A percentile compares a stretch with the other conserved stretches of the same genome.
Evolutionary conservation across 2,888 invertebrate species (phyloP).

Genomic region (Drosophila merina): DNA sequence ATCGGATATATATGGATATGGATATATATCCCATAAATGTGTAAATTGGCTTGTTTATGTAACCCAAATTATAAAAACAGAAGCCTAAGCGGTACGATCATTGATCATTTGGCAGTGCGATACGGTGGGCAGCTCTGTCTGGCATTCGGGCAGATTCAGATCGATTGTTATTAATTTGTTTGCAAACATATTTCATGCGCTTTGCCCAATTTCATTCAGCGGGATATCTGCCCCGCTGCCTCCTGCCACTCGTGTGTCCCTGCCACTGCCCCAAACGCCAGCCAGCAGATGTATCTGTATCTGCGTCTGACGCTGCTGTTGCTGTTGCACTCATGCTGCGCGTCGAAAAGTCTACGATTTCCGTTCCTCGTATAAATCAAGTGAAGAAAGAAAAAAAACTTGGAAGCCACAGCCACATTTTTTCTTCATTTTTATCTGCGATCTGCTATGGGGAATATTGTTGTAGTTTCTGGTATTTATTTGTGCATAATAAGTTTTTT

Average conservation of each 20-base stretch:
- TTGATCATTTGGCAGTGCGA: conserved; percentile 49
- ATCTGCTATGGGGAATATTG: conserved; percentile 12
- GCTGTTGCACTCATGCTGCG: conserved; percentile 78
- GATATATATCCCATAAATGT: conserved; percentile 42
- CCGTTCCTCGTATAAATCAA: conserved; percentile 77
- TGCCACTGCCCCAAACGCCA: conserved; percentile 17
- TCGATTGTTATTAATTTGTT: conserved; percentile 77
- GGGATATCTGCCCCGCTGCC: conserved; percentile 19
- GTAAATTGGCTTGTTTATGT: conserved; percentile 70
- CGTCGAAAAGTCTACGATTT: conserved; percentile 81
- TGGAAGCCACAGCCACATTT: conserved; percentile 56
- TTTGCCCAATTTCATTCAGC: conserved; percentile 65
- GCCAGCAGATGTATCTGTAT: conserved; percentile 35
- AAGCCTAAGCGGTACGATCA: conserved; percentile 42
- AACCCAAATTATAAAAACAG: conserved; percentile 73
- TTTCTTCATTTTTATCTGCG: conserved; percentile 44
- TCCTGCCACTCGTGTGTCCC: neutral
- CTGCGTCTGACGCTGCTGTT: conserved; percentile 17
- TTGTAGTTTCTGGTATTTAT: conserved; percentile 56
- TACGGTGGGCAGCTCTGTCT: conserved; percentile 42
- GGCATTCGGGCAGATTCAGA: conserved; percentile 55
- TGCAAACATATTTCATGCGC: conserved; percentile 73
- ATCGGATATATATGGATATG: conserved; percentile 38
- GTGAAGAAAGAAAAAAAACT: conserved; percentile 49
- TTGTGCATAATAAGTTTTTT: conserved; percentile 75